phyloP scores from a whole-genome alignment of 64 coral and sea anemone genomes.

The Cladopsammia gracilis region DNA sequence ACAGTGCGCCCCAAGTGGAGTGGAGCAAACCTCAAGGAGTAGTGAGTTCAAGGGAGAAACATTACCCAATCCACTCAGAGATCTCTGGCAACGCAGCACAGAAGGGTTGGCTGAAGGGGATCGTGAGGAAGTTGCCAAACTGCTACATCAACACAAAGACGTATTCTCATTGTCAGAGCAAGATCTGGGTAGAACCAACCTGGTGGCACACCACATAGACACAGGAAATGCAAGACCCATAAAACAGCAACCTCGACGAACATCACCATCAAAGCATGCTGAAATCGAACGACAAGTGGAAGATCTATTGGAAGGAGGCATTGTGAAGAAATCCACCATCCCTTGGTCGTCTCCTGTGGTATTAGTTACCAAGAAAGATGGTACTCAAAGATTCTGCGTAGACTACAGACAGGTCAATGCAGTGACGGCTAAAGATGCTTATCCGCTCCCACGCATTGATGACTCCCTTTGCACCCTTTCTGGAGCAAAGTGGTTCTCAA shows the following conservation, averaged over 20 bases:
- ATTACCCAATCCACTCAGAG: neutral
- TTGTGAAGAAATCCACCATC: too few species aligned
- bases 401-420: too few species aligned
- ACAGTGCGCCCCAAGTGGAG: too few species aligned
- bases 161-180: neutral
- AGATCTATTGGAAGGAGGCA: neutral
- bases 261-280: conserved; percentile 13
- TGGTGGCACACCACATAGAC: neutral
- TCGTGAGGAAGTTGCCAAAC: neutral
- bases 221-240: neutral
- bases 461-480: neutral
- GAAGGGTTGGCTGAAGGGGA: neutral
- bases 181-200: neutral
- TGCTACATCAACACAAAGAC: neutral
- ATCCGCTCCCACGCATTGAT: too few species aligned
- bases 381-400: too few species aligned
- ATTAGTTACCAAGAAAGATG: too few species aligned
- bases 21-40: too few species aligned
- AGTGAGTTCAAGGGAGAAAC: too few species aligned
- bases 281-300: neutral
- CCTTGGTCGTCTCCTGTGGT: too few species aligned
- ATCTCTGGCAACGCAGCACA: neutral
- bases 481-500: conserved; percentile 2
- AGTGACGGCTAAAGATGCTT: too few species aligned
- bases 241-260: neutral